A percentile compares a stretch with the other conserved stretches of the same genome.
Conservation (phyloP, 1,140 invertebrate species). For the Ditylenchus dipsaci region DNA sequence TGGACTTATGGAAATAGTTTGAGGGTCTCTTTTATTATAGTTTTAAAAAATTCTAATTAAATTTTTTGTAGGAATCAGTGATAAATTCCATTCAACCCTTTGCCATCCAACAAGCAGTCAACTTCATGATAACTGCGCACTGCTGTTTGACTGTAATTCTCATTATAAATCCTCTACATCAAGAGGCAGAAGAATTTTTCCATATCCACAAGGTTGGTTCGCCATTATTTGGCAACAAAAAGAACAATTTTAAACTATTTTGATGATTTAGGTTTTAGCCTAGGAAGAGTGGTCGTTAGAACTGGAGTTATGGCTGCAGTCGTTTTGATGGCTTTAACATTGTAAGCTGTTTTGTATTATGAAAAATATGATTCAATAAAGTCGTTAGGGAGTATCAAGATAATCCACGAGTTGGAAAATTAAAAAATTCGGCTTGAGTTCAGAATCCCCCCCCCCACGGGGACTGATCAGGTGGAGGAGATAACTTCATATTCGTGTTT, state of each 20-base stretch:
- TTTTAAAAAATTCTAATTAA: background rate
- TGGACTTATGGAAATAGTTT: background rate
- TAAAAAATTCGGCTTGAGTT: too few relatives aligned
- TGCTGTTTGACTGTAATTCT: background rate
- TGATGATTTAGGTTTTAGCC: background rate
- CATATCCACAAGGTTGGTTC: too few relatives aligned
- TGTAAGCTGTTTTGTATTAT: too few relatives aligned
- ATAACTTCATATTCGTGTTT: too few relatives aligned
- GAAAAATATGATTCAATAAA: too few relatives aligned
- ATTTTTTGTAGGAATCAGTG: constrained; percentile 17
- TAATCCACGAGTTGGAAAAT: too few relatives aligned
- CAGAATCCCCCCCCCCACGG: too few relatives aligned
- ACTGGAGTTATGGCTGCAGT: background rate
- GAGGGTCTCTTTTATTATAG: background rate
- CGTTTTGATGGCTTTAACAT: background rate
- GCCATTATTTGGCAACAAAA: too few relatives aligned
- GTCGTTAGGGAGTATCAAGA: too few relatives aligned
- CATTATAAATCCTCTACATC: constrained; percentile 53
- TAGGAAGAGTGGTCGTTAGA: background rate
- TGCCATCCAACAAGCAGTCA: constrained; percentile 49
- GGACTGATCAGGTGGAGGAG: too few relatives aligned
- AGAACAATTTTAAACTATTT: too few relatives aligned
- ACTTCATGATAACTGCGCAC: constrained; percentile 58
- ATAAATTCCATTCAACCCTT: constrained; percentile 48
- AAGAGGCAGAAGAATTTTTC: constrained; percentile 54